These are phyloP conservation scores for Coecobrya sp. DNA, from an alignment of 2,888 invertebrate genomes.

Conservation along the genomic window DNA sequence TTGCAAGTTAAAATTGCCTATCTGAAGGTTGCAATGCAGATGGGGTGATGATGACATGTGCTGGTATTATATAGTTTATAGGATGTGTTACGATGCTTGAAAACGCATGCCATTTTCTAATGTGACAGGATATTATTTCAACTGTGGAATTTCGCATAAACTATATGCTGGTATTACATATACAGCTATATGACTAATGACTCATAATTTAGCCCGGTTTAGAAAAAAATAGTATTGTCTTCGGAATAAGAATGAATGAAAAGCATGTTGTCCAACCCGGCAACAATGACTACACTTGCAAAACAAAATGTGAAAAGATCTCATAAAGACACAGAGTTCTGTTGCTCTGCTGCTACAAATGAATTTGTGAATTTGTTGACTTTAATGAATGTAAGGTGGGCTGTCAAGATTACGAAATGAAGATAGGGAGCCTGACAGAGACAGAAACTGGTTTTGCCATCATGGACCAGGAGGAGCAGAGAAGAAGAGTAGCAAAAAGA, in stretches of 20 bases:
- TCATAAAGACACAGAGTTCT: background rate
- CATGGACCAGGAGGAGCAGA: constrained; percentile 1
- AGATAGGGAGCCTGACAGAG: constrained; percentile 74
- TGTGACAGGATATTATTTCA: constrained; percentile 47
- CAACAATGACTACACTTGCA: background rate
- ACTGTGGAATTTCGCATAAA: background rate
- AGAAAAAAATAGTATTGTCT: background rate
- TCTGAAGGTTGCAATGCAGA: background rate
- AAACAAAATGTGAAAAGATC: background rate
- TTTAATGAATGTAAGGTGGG: constrained; percentile 47
- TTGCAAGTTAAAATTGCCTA: too few species aligned
- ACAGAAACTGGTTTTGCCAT: constrained; percentile 78
- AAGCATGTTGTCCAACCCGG: background rate
- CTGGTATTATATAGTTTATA: background rate
- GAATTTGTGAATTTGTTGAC: constrained; percentile 1
- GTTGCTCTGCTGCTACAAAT: background rate
- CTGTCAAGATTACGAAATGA: constrained; percentile 76
- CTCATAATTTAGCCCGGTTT: background rate
- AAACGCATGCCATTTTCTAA: constrained; percentile 7
- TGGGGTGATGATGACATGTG: constrained; percentile 1
- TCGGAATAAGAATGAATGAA: background rate
- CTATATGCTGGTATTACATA: background rate
- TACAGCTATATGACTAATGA: background rate
- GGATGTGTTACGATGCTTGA: background rate
- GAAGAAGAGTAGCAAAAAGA: constrained; percentile 35